Evolutionary conservation across 1,140 invertebrate genomes (phyloP).

Genomic region (Tetramorium parvispinum): DNA sequence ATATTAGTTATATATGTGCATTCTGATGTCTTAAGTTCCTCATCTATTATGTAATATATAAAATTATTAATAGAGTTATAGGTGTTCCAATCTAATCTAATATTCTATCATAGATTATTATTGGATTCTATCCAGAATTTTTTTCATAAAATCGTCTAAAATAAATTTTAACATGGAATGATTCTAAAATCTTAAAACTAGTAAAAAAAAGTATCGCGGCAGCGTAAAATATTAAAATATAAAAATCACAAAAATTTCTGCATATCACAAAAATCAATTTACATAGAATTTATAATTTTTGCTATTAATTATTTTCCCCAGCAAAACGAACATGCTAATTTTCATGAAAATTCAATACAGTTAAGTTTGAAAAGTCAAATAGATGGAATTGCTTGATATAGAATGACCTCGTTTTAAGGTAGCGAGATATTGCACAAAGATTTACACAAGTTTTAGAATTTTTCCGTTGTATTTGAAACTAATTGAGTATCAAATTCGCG

Average conservation of each 20-base stretch:
- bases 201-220: too few relatives aligned
- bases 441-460: neutral
- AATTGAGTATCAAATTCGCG: neutral
- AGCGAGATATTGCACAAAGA: neutral
- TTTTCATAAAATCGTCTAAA: too few relatives aligned
- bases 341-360: neutral
- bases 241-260: too few relatives aligned
- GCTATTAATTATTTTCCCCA: neutral
- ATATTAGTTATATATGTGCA: neutral
- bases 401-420: slow-evolving; percentile 5
- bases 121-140: too few relatives aligned
- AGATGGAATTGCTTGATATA: slow-evolving; percentile 2
- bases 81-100: neutral
- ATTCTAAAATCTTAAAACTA: too few relatives aligned
- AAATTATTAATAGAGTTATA: neutral
- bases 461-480: slow-evolving; percentile 3
- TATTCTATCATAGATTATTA: neutral
- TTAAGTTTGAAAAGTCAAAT: slow-evolving; percentile 18
- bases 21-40: neutral
- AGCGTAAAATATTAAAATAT: neutral
- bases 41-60: neutral
- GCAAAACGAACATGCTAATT: neutral
- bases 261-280: neutral
- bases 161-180: too few relatives aligned
- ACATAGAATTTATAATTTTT: neutral